Evolutionary conservation across 2,888 invertebrate genomes (phyloP).

Genomic region (Amiota communis): DNA sequence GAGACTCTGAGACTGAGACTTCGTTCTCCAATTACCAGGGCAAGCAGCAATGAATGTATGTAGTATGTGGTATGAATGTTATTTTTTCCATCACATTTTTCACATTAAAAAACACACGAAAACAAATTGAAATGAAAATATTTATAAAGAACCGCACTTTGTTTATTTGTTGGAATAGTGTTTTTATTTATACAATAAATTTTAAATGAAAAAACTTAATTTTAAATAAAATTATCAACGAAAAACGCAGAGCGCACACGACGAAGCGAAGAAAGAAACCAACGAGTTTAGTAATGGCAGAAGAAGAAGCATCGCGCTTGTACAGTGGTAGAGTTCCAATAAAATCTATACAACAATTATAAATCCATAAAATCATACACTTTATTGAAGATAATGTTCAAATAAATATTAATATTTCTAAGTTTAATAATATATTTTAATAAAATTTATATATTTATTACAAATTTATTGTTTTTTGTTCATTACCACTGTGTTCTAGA

Average conservation of each 20-base stretch:
- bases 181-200: conserved; percentile 60
- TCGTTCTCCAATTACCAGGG: conserved; percentile 69
- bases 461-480: not conserved
- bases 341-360: not conserved
- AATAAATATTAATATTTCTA: not conserved
- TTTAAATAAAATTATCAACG: conserved; percentile 65
- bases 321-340: conserved; percentile 7
- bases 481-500: not conserved
- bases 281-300: conserved; percentile 24
- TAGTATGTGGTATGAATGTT: conserved; percentile 38
- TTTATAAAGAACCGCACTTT: conserved; percentile 46
- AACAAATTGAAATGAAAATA: conserved; percentile 45
- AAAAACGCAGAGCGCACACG: conserved; percentile 59
- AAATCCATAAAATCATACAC: not conserved
- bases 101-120: conserved; percentile 31
- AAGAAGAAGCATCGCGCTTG: conserved; percentile 38
- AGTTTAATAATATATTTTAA: not conserved
- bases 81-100: not conserved
- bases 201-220: conserved; percentile 52
- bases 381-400: not conserved
- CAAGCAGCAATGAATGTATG: conserved; percentile 52
- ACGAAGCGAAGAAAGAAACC: conserved; percentile 30
- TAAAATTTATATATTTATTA: not conserved
- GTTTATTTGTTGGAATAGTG: conserved; percentile 58
- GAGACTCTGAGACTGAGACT: conserved; percentile 53